A percentile compares a stretch with the other conserved stretches of the same genome.
Conservation (phyloP, 2,888 invertebrate species). For the Drosophila multiciliata region DNA sequence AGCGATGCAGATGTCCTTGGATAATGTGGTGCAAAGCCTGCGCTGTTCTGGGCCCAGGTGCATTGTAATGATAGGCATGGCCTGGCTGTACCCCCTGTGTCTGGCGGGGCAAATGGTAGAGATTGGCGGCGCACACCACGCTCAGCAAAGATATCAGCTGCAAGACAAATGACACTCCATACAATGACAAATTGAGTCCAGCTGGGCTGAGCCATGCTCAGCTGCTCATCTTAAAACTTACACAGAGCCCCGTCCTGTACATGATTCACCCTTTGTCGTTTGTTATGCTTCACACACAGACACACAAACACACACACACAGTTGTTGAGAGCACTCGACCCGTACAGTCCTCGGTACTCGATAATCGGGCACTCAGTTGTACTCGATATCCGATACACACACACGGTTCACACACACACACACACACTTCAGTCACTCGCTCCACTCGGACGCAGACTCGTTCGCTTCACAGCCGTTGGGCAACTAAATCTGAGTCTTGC, state of each 20-base stretch:
- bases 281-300: slow-evolving; percentile 25
- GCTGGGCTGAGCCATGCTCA: neutral
- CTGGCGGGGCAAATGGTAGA: slow-evolving; percentile 38
- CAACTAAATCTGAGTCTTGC: slow-evolving; percentile 51
- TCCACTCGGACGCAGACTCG: slow-evolving; percentile 33
- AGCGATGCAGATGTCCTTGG: slow-evolving; percentile 54
- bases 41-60: slow-evolving; percentile 54
- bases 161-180: slow-evolving; percentile 49
- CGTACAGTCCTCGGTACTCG: slow-evolving; percentile 5
- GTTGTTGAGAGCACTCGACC: neutral
- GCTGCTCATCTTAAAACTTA: slow-evolving; percentile 37
- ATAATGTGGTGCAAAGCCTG: slow-evolving; percentile 52
- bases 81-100: slow-evolving; percentile 9
- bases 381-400: slow-evolving; percentile 14
- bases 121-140: slow-evolving; percentile 40
- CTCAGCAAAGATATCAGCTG: slow-evolving; percentile 63
- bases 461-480: slow-evolving; percentile 53
- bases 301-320: neutral
- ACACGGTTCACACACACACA: neutral
- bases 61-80: slow-evolving; percentile 63
- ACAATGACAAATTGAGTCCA: slow-evolving; percentile 32
- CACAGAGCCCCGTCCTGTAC: slow-evolving; percentile 58
- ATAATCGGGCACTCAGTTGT: slow-evolving; percentile 5
- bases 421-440: neutral
- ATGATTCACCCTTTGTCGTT: slow-evolving; percentile 41